These are phyloP conservation scores for Nibea albiflora DNA, from an alignment of 2,113 vertebrate species.

Conservation along the genomic window DNA sequence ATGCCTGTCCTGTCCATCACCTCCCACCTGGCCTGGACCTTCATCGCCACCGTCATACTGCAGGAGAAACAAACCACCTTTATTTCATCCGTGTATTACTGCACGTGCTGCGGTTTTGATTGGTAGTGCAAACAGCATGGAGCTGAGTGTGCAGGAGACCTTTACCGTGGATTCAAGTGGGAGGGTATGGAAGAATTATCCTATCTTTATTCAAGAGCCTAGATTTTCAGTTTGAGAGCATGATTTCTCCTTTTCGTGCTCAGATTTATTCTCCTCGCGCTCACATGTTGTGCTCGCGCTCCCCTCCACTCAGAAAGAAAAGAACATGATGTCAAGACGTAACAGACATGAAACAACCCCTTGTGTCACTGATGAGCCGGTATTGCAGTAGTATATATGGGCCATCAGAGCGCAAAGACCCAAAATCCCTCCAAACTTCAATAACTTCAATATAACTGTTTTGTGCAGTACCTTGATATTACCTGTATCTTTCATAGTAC, in stretches of 20 bases:
- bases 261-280: too few species aligned
- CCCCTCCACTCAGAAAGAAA: not conserved
- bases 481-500: not conserved
- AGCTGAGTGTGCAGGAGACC: not conserved
- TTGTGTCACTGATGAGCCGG: not conserved
- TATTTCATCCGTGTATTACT: not conserved
- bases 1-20: constrained; percentile 80
- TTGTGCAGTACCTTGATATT: not conserved
- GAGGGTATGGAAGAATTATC: too few species aligned
- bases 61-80: not conserved
- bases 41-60: constrained; percentile 93
- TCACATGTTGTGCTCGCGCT: too few species aligned
- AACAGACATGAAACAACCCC: not conserved
- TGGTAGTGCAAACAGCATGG: not conserved
- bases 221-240: too few species aligned
- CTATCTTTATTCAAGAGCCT: too few species aligned
- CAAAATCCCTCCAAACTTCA: not conserved
- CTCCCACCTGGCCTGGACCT: constrained; percentile 86
- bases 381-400: not conserved
- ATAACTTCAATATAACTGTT: too few species aligned
- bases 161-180: not conserved
- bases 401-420: not conserved
- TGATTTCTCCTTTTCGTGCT: too few species aligned
- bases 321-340: not conserved
- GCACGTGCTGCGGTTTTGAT: not conserved